Percentiles rank a stretch among this genome's conserved stretches.
Conservation (phyloP, 2,113 vertebrate species). For the Oophaga pumilio region DNA sequence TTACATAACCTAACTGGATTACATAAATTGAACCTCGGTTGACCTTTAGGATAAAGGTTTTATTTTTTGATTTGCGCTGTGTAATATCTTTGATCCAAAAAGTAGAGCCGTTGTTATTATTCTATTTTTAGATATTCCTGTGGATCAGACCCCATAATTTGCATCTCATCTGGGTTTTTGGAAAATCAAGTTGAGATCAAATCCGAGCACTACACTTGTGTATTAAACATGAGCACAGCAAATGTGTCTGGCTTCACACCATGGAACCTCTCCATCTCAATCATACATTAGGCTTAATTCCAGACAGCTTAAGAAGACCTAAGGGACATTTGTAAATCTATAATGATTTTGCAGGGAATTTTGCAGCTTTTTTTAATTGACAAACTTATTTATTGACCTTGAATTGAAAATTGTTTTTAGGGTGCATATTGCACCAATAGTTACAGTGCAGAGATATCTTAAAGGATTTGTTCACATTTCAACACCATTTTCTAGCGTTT, state of each 20-base stretch:
- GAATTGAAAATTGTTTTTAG: not conserved
- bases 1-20: not conserved
- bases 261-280: constrained; percentile 24
- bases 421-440: too few relatives aligned
- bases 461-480: too few relatives aligned
- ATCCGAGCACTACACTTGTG: not conserved
- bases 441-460: too few relatives aligned
- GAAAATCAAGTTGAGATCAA: not conserved
- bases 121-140: not conserved
- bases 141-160: not conserved
- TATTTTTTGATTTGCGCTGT: not conserved
- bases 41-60: not conserved
- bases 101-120: not conserved
- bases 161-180: not conserved
- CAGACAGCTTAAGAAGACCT: not conserved
- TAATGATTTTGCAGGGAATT: not conserved
- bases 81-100: not conserved
- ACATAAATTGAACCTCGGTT: not conserved
- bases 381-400: not conserved
- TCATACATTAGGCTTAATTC: constrained; percentile 24
- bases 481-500: too few relatives aligned
- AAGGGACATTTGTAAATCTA: not conserved
- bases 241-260: not conserved
- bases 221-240: not conserved
- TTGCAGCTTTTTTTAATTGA: not conserved